Evolutionary conservation across 64 coral and sea anemone species (phyloP), one percentile per base, ranked within the genome.

Genomic region (Stichodactyla mertensii): DNA sequence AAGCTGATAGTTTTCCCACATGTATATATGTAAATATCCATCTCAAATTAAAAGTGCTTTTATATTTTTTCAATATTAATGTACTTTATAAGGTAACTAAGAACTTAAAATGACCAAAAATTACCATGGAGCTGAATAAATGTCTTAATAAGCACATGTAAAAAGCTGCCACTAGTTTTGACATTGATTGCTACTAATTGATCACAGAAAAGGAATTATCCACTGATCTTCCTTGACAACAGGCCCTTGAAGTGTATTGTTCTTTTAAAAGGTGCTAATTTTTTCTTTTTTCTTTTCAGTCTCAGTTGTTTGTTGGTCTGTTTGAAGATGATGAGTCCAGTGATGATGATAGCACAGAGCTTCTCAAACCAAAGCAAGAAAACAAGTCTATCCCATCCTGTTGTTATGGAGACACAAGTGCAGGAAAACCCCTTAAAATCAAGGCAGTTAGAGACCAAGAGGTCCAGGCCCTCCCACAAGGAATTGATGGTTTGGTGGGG

Each of bases 231-330:
- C 22, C 54, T 22, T 55, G 52, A 55, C 6, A 6, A 54, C 13
- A 16, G 23, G 13, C 52, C 54, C 45, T 45, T 36, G 7, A 66
- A 9, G 31, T 53, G 24, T 59, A 1, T 10, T 0, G 16, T 88
- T 88, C n/a, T 6, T 56, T 52, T 55, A 31, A 54, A 10, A 52
- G 11, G 4, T 22, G 24, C 26, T 27, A 31, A 74, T 74, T 74
- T n/a, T 27, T 23, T 86, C n/a, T 67, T 52, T 77, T 89, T 86
- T 23, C 26, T 67, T 93, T 92, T 19, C 78, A 99, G 97, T 87
- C 90, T 99, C 92, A 95, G 84, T 55, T 95, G 89, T 91, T 92
- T 92, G 64, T 95, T 86, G 88, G 93, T 89, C 87, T 99, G 86
- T 80, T 94, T 98, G 90, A 94, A 87, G 80, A 92, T 95, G 93